Conservation (phyloP, 2,888 invertebrate genomes). For the Tupiocoris notatus region DNA sequence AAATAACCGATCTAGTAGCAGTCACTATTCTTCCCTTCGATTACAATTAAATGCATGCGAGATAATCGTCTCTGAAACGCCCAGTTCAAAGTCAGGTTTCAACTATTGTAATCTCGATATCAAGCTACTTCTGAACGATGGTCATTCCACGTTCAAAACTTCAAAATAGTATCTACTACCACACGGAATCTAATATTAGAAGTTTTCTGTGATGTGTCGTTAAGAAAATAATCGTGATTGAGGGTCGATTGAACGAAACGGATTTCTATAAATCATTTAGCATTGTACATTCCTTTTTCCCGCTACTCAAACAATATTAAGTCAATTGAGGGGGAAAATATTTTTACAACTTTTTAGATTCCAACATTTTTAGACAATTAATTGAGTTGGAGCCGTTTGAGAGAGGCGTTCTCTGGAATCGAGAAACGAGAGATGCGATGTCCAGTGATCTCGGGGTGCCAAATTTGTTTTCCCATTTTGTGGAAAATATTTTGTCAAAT, state of each 20-base stretch:
- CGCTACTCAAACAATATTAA: neutral
- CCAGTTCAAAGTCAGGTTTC: too few relatives aligned
- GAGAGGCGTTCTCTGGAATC: neutral
- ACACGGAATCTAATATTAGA: slow-evolving; percentile 7
- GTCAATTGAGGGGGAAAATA: slow-evolving; percentile 2
- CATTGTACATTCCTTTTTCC: neutral
- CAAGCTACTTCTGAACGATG: too few relatives aligned
- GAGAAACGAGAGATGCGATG: neutral
- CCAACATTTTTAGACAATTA: slow-evolving; percentile 22
- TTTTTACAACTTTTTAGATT: slow-evolving; percentile 29
- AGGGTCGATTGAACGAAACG: neutral
- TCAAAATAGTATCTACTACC: slow-evolving; percentile 12
- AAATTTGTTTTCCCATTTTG: slow-evolving; percentile 4
- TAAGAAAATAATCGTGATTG: neutral
- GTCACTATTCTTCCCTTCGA: too few relatives aligned
- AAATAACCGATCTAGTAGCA: too few relatives aligned
- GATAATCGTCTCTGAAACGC: too few relatives aligned
- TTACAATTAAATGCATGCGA: too few relatives aligned
- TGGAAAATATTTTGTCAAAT: neutral
- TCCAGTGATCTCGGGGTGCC: slow-evolving; percentile 33
- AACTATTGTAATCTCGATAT: too few relatives aligned
- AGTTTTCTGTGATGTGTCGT: slow-evolving; percentile 23
- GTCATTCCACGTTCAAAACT: too few relatives aligned
- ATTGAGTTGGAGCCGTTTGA: neutral
- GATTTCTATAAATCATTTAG: too few relatives aligned